Base-by-base conservation (phyloP, 2,888 invertebrate species). In the Lissocephala sabroskyi region DNA sequence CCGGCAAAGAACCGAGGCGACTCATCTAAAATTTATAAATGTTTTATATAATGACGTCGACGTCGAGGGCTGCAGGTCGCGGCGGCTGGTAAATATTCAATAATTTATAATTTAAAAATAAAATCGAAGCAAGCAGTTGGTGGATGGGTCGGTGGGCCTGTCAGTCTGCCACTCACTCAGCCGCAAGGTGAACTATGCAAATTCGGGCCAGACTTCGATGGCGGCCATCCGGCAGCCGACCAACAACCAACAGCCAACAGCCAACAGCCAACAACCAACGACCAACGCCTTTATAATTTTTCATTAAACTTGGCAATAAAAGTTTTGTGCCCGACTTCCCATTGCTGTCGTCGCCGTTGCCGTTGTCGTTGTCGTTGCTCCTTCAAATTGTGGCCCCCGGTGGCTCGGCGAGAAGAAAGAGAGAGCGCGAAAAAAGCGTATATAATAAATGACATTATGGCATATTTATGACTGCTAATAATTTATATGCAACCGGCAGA, bases 271-370 rank as follows among this genome's bases (percentile, higher is more conserved):
- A 49, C 51, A 61, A 43, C 46, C 54, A 49, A 39, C 68, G 45
- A 41, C 51, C n/a, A 62, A 49, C 60, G 77, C 68, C 77, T 62
- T 65, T 71, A 79, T 77, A 79, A 79, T 79, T 79, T 79, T 79
- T 78, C 78, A 78, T 78, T 78, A 80, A 78, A 80, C 66, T 78
- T 79, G 79, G 75, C 78, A 77, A 78, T 80, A 80, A 71, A 78
- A 78, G 62, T 79, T 78, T 65, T 62, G 54, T 59, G 62, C 60
- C 57, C 57, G 68, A 59, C 56, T 16, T 17, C 45, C n/a, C n/a
- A n/a, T n/a, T n/a, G n/a, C n/a, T 26, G 39, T 28, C 33, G 28
- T 41, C 11, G 26, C 18, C 32, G 13, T 14, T 33, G 29, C 47
- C 29, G 36, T 29, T 14, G n/a, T 18, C 11, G 30, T 48, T 35